Percentiles rank a stretch among this genome's conserved stretches.
phyloP scores from a whole-genome alignment of 2,888 invertebrate genomes.

The Tortrix viridana region DNA sequence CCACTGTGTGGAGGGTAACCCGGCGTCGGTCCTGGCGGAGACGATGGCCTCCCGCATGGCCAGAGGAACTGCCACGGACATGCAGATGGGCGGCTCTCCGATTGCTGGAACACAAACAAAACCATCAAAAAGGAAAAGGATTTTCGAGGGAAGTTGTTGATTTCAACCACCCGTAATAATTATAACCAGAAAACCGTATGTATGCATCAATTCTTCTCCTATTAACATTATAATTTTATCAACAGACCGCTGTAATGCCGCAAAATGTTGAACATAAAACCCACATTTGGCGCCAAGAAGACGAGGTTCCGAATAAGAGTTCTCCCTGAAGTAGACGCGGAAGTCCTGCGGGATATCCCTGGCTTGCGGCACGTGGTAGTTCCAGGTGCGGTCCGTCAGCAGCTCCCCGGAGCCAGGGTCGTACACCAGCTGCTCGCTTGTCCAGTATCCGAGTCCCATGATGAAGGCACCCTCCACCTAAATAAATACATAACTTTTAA shows the following conservation, averaged over 20 bases:
- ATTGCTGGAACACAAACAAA: conserved; percentile 52
- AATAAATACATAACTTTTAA: conserved; percentile 33
- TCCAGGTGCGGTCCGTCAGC: conserved; percentile 87
- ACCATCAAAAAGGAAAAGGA: no score
- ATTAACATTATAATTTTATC: no score
- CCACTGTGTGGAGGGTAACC: conserved; percentile 67
- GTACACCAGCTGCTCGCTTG: conserved; percentile 84
- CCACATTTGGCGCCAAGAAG: conserved; percentile 82
- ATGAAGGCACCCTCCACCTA: conserved; percentile 87
- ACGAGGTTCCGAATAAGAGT: conserved; percentile 79
- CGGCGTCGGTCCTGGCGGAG: conserved; percentile 81
- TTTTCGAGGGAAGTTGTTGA: no score
- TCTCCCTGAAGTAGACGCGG: conserved; percentile 81
- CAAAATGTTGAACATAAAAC: background rate
- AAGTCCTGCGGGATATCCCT: conserved; percentile 87
- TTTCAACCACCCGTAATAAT: no score
- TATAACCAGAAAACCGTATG: no score
- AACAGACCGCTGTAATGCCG: no score
- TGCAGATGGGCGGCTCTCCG: conserved; percentile 68
- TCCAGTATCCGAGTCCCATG: conserved; percentile 87
- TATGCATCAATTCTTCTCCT: no score
- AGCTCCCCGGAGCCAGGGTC: conserved; percentile 83
- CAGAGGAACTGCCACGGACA: conserved; percentile 64
- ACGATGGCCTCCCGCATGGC: conserved; percentile 85
- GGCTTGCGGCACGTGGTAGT: conserved; percentile 85